Evolutionary conservation across 2,797 vertebrate species (phyloP).

Genomic region (Enteromius argenteus): DNA sequence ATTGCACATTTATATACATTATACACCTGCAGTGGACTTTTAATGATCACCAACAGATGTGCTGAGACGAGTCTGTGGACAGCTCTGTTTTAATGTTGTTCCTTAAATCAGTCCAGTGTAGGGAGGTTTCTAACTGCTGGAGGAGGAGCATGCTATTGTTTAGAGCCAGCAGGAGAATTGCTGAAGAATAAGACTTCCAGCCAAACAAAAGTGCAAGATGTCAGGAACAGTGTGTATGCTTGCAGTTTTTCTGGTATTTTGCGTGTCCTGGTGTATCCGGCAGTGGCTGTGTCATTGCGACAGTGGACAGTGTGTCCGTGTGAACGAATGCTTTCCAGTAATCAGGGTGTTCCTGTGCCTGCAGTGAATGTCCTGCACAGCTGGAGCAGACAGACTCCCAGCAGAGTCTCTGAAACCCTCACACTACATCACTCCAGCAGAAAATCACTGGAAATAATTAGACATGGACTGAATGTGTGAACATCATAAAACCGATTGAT

Average conservation of each 20-base stretch:
- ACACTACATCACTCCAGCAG: conserved; percentile 25
- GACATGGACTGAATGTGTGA: background rate
- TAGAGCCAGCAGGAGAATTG: background rate
- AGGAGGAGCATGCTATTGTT: background rate
- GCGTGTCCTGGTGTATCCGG: background rate
- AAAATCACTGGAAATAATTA: conserved; percentile 1
- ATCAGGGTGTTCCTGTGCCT: conserved; percentile 3
- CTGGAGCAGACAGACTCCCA: conserved; percentile 4
- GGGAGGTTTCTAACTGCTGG: background rate
- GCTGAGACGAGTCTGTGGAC: background rate
- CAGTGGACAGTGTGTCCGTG: background rate
- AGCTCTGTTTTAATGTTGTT: background rate
- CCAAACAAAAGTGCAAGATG: background rate
- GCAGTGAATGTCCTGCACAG: conserved; percentile 10
- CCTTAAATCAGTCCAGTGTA: background rate
- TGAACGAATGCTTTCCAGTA: conserved; percentile 16
- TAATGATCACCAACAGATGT: conserved; percentile 5
- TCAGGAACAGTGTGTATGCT: background rate
- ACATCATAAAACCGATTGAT: background rate
- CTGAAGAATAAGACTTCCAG: background rate
- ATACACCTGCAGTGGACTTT: conserved; percentile 50
- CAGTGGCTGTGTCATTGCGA: conserved; percentile 12
- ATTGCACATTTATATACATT: conserved; percentile 39
- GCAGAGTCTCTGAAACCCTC: conserved; percentile 49
- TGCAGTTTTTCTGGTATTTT: background rate